A percentile compares a stretch with the other conserved stretches of the same genome.
These are phyloP conservation scores for Camponotus pennsylvanicus DNA, from an alignment of 1,140 invertebrate species.

Conservation along the genomic window DNA sequence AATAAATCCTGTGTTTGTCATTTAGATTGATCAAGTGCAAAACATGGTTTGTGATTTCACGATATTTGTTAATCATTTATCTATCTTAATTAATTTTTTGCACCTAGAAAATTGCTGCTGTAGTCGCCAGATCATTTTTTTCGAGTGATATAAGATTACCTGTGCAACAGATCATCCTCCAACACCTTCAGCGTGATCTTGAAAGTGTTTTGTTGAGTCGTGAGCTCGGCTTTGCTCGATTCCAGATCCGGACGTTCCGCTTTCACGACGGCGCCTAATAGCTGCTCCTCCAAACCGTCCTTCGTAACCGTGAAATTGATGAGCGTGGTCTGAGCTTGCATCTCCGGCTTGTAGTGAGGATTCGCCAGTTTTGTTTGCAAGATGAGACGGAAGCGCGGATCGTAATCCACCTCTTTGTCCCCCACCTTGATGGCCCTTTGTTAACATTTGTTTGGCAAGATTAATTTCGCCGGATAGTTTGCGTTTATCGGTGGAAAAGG, in stretches of 20 bases:
- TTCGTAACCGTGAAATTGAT: slow-evolving; percentile 98
- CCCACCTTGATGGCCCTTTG: slow-evolving; percentile 92
- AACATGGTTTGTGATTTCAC: no score
- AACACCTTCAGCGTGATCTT: slow-evolving; percentile 96
- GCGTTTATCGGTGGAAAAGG: background rate
- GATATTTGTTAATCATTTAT: no score
- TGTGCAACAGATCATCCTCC: slow-evolving; percentile 95
- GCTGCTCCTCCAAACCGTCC: slow-evolving; percentile 97
- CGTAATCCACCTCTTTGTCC: slow-evolving; percentile 96
- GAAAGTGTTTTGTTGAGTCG: slow-evolving; percentile 97
- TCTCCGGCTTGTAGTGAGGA: slow-evolving; percentile 98
- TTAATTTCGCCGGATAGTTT: slow-evolving; percentile 12
- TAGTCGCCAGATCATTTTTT: no score
- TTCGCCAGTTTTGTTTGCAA: slow-evolving; percentile 97
- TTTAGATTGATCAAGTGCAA: no score
- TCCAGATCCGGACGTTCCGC: slow-evolving; percentile 97
- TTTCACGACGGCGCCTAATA: slow-evolving; percentile 97
- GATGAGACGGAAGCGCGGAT: slow-evolving; percentile 94
- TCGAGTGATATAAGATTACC: slow-evolving; percentile 64
- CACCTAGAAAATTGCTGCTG: no score
- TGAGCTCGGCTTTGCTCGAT: slow-evolving; percentile 90
- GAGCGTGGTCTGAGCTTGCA: slow-evolving; percentile 97
- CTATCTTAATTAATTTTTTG: no score
- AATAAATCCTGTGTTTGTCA: no score
- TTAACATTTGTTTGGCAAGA: slow-evolving; percentile 28